Conservation (phyloP, 2,113 vertebrate genomes). For the Variabilichromis moorii region DNA sequence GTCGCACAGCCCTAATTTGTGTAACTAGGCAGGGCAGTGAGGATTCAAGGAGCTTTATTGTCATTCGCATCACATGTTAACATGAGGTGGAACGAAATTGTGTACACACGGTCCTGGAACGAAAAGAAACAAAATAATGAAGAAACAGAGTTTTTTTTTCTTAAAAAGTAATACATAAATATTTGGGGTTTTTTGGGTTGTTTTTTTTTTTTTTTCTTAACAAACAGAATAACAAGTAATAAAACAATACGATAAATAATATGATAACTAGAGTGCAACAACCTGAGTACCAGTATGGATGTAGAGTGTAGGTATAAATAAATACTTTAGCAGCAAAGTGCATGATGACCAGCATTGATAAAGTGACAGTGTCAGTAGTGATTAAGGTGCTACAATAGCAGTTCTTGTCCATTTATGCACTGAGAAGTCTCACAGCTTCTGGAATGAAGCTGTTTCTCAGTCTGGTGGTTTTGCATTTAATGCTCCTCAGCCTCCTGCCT, state of each 20-base stretch:
- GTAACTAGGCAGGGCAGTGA: not conserved
- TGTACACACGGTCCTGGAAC: not conserved
- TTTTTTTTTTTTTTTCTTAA: not conserved
- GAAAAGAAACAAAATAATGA: not conserved
- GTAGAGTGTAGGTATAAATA: not conserved
- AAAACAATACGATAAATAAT: not conserved
- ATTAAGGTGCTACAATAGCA: not conserved
- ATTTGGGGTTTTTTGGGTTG: accelerated
- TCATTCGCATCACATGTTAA: not conserved
- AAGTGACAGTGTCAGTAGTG: not conserved
- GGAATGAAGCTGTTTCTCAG: not conserved
- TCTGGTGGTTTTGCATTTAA: not conserved
- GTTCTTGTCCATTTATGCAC: not conserved
- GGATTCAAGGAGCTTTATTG: not conserved
- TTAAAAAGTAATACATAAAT: not conserved
- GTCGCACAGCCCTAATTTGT: not conserved
- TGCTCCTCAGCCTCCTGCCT: not conserved
- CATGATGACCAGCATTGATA: not conserved
- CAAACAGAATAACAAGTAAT: not conserved
- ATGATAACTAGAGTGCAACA: not conserved
- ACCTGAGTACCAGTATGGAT: not conserved
- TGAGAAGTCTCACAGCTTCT: not conserved
- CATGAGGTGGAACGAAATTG: not conserved
- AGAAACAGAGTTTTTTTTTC: not conserved
- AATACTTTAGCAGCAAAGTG: not conserved